phyloP scores from a whole-genome alignment of 2,113 vertebrate genomes.

The Mormyrus iriodes region DNA sequence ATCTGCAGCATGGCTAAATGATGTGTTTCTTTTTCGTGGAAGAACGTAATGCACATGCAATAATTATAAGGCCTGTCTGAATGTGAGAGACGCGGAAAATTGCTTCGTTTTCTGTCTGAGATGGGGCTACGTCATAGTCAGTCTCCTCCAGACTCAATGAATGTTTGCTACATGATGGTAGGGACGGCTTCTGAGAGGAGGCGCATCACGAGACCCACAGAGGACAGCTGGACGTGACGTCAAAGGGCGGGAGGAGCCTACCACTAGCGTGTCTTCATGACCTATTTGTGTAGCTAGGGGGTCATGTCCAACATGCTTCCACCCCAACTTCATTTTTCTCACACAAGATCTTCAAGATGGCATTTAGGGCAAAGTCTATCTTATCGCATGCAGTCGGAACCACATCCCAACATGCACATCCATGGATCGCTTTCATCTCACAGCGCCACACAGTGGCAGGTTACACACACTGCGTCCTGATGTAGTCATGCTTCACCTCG shows the following conservation, averaged over 20 bases:
- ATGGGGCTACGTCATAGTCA: rapidly evolving
- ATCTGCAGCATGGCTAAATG: background rate
- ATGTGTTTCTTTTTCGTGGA: background rate
- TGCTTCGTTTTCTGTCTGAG: background rate
- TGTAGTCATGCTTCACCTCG: background rate
- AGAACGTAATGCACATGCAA: background rate
- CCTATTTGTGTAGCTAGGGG: background rate
- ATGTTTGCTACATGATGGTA: background rate
- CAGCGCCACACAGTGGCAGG: background rate
- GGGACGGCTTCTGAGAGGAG: background rate
- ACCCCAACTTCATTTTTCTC: background rate
- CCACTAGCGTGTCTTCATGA: background rate
- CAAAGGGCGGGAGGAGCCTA: background rate
- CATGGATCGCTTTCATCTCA: background rate
- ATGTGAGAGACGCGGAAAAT: background rate
- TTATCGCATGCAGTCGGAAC: background rate
- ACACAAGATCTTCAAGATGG: background rate
- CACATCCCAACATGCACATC: background rate
- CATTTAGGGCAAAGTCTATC: background rate
- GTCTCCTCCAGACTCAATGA: background rate
- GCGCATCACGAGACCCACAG: background rate
- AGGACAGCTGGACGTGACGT: background rate
- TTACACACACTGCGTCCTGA: background rate
- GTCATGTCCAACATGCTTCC: background rate
- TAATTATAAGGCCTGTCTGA: background rate